These are phyloP conservation scores for Tonatia bakeri DNA, from an alignment of 2,113 vertebrate genomes.

Conservation along the genomic window DNA sequence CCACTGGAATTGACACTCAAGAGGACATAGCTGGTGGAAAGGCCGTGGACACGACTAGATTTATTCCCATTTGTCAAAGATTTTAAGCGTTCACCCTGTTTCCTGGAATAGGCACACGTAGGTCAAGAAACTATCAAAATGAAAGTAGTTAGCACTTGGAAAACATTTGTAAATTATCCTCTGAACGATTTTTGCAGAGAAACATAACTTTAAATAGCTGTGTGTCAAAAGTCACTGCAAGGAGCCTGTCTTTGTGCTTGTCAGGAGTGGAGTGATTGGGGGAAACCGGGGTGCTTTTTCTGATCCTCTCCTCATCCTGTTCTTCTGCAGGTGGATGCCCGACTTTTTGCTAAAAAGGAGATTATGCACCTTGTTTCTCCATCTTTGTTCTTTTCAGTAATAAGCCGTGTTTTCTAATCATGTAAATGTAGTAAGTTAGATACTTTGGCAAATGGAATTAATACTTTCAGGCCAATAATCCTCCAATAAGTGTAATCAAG, in stretches of 20 bases:
- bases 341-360: neutral
- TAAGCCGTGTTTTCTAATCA: neutral
- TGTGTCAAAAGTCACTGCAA: neutral
- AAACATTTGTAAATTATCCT: neutral
- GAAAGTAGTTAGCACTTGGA: neutral
- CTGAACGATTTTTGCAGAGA: neutral
- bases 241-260: neutral
- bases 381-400: neutral
- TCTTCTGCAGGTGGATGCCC: neutral
- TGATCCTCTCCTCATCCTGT: neutral
- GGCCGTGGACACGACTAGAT: conserved; percentile 62
- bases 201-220: too few relatives aligned
- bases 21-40: conserved; percentile 65
- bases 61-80: conserved; percentile 62
- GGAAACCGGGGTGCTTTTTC: neutral
- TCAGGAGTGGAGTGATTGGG: neutral
- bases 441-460: neutral
- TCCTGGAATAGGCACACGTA: neutral
- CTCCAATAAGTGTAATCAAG: neutral
- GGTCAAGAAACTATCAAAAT: neutral
- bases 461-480: neutral
- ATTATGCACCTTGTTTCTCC: neutral
- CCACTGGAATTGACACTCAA: conserved; percentile 74
- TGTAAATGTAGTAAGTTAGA: neutral
- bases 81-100: neutral